Evolutionary conservation across 2,888 invertebrate genomes (phyloP).

Genomic region (Trissolcus brochymenae): DNA sequence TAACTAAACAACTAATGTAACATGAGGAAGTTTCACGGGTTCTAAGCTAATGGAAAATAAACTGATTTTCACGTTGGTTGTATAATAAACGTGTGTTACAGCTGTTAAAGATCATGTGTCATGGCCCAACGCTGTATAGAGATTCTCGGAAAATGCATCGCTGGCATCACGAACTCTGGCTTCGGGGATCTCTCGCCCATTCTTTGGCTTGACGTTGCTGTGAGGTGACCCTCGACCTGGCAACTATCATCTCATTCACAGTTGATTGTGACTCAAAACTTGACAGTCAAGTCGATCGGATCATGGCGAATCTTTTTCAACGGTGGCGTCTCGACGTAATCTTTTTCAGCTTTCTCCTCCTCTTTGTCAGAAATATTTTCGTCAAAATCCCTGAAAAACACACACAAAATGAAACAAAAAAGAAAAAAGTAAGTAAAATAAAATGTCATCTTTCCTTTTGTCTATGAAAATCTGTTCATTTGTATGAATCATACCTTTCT

Average conservation of each 20-base stretch:
- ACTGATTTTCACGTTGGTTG: conserved; percentile 1
- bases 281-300: conserved; percentile 24
- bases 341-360: neutral
- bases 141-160: too few species aligned
- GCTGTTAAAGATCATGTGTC: conserved; percentile 1
- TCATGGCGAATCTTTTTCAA: conserved; percentile 21
- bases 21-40: neutral
- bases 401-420: too few species aligned
- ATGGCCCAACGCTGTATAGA: conserved; percentile 3
- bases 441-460: neutral
- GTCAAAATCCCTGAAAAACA: conserved; percentile 1
- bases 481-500: conserved; percentile 64
- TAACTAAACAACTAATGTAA: conserved; percentile 1
- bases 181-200: conserved; percentile 3
- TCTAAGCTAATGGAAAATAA: conserved; percentile 1
- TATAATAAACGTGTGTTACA: neutral
- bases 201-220: conserved; percentile 10
- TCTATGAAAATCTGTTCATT: neutral
- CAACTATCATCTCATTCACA: too few species aligned
- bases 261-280: conserved; percentile 1
- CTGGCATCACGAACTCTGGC: neutral
- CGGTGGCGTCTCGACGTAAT: neutral
- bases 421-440: too few species aligned
- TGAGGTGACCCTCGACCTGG: neutral
- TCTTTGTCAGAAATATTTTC: conserved; percentile 1